Percentiles rank a stretch among this genome's conserved stretches.
phyloP scores from a whole-genome alignment of 2,797 vertebrate species.

The Pteronotus mesoamericanus region DNA sequence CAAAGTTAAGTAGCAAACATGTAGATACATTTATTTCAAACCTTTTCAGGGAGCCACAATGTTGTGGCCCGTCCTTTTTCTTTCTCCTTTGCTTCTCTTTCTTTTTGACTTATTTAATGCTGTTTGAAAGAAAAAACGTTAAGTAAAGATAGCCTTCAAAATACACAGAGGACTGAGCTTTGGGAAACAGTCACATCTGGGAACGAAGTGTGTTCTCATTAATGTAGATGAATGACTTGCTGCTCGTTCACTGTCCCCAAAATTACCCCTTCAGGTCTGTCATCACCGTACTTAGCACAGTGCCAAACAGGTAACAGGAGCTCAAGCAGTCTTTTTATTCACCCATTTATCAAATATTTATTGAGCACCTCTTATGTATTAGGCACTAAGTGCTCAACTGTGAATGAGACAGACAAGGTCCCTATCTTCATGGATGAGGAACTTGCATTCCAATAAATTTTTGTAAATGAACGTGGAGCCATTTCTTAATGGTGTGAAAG shows the following conservation, averaged over 20 bases:
- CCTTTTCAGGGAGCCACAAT: not conserved
- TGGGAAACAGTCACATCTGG: not conserved
- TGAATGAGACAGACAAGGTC: not conserved
- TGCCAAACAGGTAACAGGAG: not conserved
- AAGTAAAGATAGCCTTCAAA: constrained; percentile 29
- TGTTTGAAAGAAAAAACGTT: not conserved
- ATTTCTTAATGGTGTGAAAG: not conserved
- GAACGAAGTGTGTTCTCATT: constrained; percentile 25
- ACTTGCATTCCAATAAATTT: not conserved
- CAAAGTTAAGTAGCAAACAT: not conserved
- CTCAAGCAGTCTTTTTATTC: not conserved
- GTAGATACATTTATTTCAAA: constrained; percentile 36
- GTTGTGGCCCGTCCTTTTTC: not conserved
- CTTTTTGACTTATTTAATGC: not conserved
- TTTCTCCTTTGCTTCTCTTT: not conserved
- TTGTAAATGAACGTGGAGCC: not conserved
- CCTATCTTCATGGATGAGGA: not conserved
- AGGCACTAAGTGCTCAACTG: not conserved
- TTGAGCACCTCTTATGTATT: not conserved
- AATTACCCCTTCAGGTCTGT: constrained; percentile 4
- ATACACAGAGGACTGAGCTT: not conserved
- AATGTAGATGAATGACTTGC: constrained; percentile 8
- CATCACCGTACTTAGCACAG: not conserved
- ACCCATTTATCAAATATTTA: not conserved
- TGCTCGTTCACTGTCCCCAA: constrained; percentile 21